Conservation (phyloP, 2,888 invertebrate genomes). For the Lasioglossum morio region DNA sequence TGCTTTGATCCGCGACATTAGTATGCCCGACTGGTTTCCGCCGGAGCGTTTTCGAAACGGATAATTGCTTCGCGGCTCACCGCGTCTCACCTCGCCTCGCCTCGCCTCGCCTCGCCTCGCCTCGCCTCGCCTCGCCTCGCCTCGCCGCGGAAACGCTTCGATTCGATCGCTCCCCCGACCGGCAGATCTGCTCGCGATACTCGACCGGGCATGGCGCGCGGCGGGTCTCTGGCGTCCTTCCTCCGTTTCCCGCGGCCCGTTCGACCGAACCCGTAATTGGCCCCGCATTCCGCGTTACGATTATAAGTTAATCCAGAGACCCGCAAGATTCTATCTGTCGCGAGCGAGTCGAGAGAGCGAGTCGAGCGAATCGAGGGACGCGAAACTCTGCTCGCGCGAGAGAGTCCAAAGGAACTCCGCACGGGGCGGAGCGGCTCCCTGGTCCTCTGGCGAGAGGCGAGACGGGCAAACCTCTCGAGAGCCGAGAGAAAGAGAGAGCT, state of each 20-base stretch:
- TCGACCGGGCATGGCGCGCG: slow-evolving; percentile 46
- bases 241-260: slow-evolving; percentile 14
- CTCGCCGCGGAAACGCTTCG: slow-evolving; percentile 23
- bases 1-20: slow-evolving; percentile 44
- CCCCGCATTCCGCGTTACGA: slow-evolving; percentile 82
- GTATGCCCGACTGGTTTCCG: slow-evolving; percentile 55
- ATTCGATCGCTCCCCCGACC: slow-evolving; percentile 44
- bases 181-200: slow-evolving; percentile 62
- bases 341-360: not conserved
- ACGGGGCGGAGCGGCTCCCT: not conserved
- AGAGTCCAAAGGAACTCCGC: not conserved
- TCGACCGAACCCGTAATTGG: slow-evolving; percentile 78
- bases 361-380: slow-evolving; percentile 18
- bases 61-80: slow-evolving; percentile 56
- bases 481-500: not conserved
- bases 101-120: slow-evolving; percentile 47
- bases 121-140: not conserved
- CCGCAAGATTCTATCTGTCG: slow-evolving; percentile 56
- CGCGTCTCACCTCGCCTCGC: slow-evolving; percentile 17
- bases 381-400: slow-evolving; percentile 19
- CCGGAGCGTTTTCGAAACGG: slow-evolving; percentile 56
- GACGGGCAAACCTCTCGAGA: not conserved
- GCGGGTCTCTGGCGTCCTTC: slow-evolving; percentile 17
- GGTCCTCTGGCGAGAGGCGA: not conserved
- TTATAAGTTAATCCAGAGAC: slow-evolving; percentile 82